Evolutionary conservation across 1,140 invertebrate genomes (phyloP).

Genomic region (Drosophila melanogaster): DNA sequence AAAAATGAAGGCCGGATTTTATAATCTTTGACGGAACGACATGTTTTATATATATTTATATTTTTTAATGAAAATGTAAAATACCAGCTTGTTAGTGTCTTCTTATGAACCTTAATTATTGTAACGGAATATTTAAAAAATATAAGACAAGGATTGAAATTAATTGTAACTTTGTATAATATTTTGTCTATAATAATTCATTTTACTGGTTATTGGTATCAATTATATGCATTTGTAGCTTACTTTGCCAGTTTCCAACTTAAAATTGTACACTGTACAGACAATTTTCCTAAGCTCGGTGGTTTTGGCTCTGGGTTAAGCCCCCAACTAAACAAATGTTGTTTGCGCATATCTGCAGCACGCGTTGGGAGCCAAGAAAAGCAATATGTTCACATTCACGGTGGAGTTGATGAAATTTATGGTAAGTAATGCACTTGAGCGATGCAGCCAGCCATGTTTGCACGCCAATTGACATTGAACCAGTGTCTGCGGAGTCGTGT

Average conservation of each 20-base stretch:
- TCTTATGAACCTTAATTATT: too few relatives aligned
- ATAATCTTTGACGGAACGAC: too few relatives aligned
- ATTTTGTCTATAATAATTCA: too few relatives aligned
- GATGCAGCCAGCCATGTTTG: constrained; percentile 51
- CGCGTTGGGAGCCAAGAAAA: constrained; percentile 25
- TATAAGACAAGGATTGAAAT: too few relatives aligned
- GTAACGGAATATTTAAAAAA: too few relatives aligned
- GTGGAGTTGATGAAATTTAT: constrained; percentile 49
- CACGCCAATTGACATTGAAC: constrained; percentile 76
- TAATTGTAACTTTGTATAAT: too few relatives aligned
- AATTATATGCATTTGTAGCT: too few relatives aligned
- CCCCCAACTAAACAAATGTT: constrained; percentile 2
- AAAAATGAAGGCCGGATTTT: background rate
- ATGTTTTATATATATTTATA: too few relatives aligned
- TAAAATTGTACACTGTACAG: background rate
- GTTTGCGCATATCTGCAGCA: constrained; percentile 11
- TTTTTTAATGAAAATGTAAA: too few relatives aligned
- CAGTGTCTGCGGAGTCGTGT: constrained; percentile 54
- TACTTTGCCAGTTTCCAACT: too few relatives aligned
- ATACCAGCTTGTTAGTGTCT: too few relatives aligned
- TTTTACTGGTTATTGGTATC: background rate
- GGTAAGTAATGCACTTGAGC: constrained; percentile 65
- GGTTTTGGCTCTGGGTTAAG: constrained; percentile 32
- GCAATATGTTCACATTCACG: background rate
- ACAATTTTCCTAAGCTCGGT: constrained; percentile 3